Percentiles rank a stretch among this genome's conserved stretches.
These are phyloP conservation scores for Eulemur coronatus DNA, from an alignment of 2,797 vertebrate genomes.

Conservation along the genomic window DNA sequence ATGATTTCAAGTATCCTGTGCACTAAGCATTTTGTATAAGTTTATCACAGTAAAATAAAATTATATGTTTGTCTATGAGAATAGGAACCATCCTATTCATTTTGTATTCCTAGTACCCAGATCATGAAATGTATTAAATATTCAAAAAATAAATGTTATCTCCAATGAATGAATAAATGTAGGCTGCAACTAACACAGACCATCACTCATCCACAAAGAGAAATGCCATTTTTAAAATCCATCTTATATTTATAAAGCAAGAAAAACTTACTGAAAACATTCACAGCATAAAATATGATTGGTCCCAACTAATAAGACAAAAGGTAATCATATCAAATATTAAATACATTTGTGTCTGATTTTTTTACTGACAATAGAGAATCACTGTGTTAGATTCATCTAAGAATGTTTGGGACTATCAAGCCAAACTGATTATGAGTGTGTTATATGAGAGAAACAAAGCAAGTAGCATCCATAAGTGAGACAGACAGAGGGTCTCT, in stretches of 20 bases:
- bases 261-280: neutral
- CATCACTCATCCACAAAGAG: neutral
- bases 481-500: neutral
- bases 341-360: neutral
- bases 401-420: neutral
- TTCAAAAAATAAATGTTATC: neutral
- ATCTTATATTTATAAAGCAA: neutral
- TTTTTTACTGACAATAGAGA: neutral
- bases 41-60: neutral
- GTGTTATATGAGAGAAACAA: neutral
- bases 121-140: neutral
- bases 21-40: neutral
- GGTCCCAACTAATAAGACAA: neutral
- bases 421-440: neutral
- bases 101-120: neutral
- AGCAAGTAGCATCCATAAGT: neutral
- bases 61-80: neutral
- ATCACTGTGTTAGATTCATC: neutral
- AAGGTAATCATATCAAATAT: neutral
- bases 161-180: neutral
- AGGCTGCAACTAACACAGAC: neutral
- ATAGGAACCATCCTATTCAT: neutral
- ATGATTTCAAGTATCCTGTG: neutral
- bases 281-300: neutral
- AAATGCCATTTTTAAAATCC: neutral